Percentiles rank a stretch among this genome's conserved stretches.
Evolutionary conservation across 2,113 vertebrate genomes (phyloP).

Genomic region (Trogon surrucura): DNA sequence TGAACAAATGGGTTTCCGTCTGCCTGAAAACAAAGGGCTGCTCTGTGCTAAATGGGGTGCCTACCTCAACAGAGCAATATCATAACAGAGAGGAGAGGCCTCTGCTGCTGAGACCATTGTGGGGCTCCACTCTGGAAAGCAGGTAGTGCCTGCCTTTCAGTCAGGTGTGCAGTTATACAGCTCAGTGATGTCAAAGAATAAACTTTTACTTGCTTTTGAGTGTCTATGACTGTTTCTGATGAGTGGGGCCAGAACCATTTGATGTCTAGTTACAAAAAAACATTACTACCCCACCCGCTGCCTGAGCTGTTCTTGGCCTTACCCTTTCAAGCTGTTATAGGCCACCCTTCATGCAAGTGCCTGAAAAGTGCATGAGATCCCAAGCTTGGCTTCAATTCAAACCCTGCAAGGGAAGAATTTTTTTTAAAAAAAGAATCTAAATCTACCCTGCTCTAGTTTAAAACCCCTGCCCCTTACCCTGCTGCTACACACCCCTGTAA

Average conservation of each 20-base stretch:
- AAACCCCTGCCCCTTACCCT: no score
- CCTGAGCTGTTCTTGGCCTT: background rate
- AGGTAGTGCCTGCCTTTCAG: accelerated
- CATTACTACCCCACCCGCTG: background rate
- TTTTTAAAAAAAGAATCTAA: no score
- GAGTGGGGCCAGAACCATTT: accelerated
- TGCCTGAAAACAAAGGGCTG: background rate
- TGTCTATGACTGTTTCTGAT: accelerated
- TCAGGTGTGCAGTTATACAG: background rate
- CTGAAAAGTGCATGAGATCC: background rate
- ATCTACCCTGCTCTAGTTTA: no score
- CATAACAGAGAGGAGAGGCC: background rate
- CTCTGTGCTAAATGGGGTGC: background rate
- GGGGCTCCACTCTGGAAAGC: background rate
- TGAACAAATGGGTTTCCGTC: background rate
- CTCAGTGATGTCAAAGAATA: background rate
- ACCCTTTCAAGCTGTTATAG: background rate
- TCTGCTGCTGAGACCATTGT: accelerated
- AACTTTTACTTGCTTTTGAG: background rate
- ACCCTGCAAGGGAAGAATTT: background rate
- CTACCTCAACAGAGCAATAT: background rate
- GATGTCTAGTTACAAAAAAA: background rate
- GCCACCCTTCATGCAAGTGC: accelerated
- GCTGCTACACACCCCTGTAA: no score
- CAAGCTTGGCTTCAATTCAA: background rate